Evolutionary conservation across 2,888 invertebrate species (phyloP).

Genomic region (Hydrotaea cyrtoneurina): DNA sequence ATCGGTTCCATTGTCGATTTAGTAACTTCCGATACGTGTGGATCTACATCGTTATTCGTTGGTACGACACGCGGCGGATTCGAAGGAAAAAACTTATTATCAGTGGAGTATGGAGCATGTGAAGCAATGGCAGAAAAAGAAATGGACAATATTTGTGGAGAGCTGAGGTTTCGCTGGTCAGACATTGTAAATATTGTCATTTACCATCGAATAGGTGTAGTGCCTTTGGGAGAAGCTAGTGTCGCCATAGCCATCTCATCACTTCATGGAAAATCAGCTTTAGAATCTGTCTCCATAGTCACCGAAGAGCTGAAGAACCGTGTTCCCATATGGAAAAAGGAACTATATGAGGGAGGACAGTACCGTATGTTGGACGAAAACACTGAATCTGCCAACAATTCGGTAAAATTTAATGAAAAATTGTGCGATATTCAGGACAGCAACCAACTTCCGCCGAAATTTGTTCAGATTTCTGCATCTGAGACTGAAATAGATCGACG

Average conservation of each 20-base stretch:
- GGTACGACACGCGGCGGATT: conserved; percentile 94
- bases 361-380: conserved; percentile 68
- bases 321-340: conserved; percentile 98
- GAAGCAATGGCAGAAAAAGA: conserved; percentile 93
- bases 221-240: conserved; percentile 92
- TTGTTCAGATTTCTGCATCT: conserved; percentile 87
- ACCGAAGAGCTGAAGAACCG: conserved; percentile 92
- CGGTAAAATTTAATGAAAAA: conserved; percentile 34
- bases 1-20: conserved; percentile 85
- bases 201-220: conserved; percentile 90
- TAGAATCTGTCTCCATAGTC: conserved; percentile 90
- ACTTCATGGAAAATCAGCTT: conserved; percentile 86
- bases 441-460: conserved; percentile 33
- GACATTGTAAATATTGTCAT: conserved; percentile 90
- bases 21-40: conserved; percentile 88
- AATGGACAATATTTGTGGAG: conserved; percentile 88
- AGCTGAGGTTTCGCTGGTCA: conserved; percentile 88
- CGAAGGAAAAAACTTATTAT: conserved; percentile 88
- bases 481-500: conserved; percentile 85
- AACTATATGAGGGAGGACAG: conserved; percentile 86
- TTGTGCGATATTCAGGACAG: conserved; percentile 54
- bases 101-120: conserved; percentile 95
- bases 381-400: neutral
- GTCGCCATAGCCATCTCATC: conserved; percentile 95
- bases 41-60: conserved; percentile 93